Evolutionary conservation across 2,113 vertebrate genomes (phyloP), one percentile per base, ranked within the genome.

Genomic region (Natator depressus): DNA sequence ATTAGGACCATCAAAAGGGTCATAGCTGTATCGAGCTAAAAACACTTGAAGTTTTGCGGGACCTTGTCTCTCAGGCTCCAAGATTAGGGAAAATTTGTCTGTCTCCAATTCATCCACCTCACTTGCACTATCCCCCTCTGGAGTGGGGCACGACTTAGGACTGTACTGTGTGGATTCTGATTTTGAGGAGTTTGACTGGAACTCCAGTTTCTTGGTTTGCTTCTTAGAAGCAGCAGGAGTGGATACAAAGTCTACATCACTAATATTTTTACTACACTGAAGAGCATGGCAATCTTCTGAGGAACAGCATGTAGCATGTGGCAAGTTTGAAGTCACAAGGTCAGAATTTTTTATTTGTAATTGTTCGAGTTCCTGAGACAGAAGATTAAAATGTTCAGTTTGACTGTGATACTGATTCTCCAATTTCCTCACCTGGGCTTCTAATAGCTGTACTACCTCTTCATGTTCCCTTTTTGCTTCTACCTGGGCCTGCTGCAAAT

Each of bases 401-500:
- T 99, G 98, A 95, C 94, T 99, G 62, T 98, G 98, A 86, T 98
- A 99, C 93, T 98, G 98, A 54, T 98, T 98, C 94, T 99, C 98
- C 94, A 98, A 95, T 54, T 98, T 97, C 98, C n/a, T 98, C 97
- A 89, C 98, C 98, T 47, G 99, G 97, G 98, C 98, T 98, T 99
- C 98, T 69, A 98, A 96, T 90, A 98, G 94, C 93, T 99, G 98
- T 86, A 98, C 98, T 87, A 98, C 97, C 83, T 98, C 98, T 87
- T 95, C 94, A 94, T 98, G 96, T 81, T 99, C 98, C 93, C 97
- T 97, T 96, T 98, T 98, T 82, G 97, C 98, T 82, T 98, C 98
- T 96, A 96, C 98, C 96, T 98, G 98, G 88, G 98, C 98, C 98
- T 97, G 88, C 90, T 98, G 98, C 83, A 99, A 97, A 25, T 97